phyloP scores from a whole-genome alignment of 2,113 vertebrate species.

The Prinia subflava region DNA sequence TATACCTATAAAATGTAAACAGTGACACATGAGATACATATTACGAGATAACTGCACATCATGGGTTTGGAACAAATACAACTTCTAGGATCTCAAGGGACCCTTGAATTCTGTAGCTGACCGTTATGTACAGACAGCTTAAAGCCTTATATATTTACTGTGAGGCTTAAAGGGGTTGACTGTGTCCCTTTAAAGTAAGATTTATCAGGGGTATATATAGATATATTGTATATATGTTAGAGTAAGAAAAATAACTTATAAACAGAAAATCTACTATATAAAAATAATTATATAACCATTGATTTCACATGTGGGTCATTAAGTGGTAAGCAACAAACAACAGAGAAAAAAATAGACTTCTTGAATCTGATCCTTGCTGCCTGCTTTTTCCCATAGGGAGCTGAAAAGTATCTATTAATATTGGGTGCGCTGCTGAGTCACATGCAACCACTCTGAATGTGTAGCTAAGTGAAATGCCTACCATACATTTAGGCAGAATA shows the following conservation, averaged over 20 bases:
- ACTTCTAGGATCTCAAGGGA: conserved; percentile 44
- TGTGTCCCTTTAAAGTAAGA: conserved; percentile 75
- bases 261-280: conserved; percentile 76
- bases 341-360: conserved; percentile 66
- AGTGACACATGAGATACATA: conserved; percentile 44
- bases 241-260: conserved; percentile 80
- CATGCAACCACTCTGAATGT: conserved; percentile 40
- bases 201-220: conserved; percentile 80
- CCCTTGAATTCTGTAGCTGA: conserved; percentile 58
- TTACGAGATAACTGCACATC: conserved; percentile 50
- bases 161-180: conserved; percentile 66
- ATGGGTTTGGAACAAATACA: conserved; percentile 44
- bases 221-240: conserved; percentile 82
- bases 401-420: conserved; percentile 49
- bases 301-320: conserved; percentile 75
- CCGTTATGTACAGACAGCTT: conserved; percentile 1
- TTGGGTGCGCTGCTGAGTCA: conserved; percentile 32
- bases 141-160: conserved; percentile 58
- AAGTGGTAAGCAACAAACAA: conserved; percentile 69
- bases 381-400: conserved; percentile 72
- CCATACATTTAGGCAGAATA: conserved; percentile 55
- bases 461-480: conserved; percentile 49
- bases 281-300: conserved; percentile 75
- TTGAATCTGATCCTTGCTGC: conserved; percentile 72
- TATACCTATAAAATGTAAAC: conserved; percentile 57